phyloP scores from a whole-genome alignment of 2,888 invertebrate species.

The Cephus pulcher region DNA sequence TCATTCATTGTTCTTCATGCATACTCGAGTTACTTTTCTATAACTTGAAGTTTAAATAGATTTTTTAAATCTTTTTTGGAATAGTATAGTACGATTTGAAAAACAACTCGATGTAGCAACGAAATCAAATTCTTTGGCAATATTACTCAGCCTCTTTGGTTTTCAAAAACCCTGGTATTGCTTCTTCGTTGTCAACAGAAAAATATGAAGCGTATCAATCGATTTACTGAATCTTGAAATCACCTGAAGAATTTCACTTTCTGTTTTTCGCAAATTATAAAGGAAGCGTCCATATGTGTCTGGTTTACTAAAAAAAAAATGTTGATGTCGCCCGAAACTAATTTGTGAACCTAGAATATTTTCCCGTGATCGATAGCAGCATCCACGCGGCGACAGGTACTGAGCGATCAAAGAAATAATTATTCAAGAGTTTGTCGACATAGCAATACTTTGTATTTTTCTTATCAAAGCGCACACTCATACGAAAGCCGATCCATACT shows the following conservation, averaged over 20 bases:
- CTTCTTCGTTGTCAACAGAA: slow-evolving; percentile 23
- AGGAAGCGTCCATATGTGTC: slow-evolving; percentile 23
- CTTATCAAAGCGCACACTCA: not conserved
- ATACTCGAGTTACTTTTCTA: slow-evolving; percentile 34
- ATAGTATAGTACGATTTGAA: slow-evolving; percentile 37
- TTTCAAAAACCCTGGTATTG: slow-evolving; percentile 36
- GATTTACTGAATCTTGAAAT: not conserved
- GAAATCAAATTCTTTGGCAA: slow-evolving; percentile 63
- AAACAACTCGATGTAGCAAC: slow-evolving; percentile 35
- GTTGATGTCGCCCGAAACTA: not conserved
- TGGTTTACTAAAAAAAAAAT: not conserved
- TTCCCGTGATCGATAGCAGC: not conserved
- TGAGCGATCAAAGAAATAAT: not conserved
- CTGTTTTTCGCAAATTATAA: not conserved
- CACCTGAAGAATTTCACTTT: not conserved
- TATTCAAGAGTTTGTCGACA: not conserved
- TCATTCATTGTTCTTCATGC: slow-evolving; percentile 40
- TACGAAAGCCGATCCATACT: not conserved
- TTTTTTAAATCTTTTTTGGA: slow-evolving; percentile 43
- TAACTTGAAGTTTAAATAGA: slow-evolving; percentile 39
- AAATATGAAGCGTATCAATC: slow-evolving; percentile 7
- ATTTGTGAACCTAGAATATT: not conserved
- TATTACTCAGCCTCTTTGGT: slow-evolving; percentile 65
- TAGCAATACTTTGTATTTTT: not conserved
- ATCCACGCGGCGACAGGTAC: not conserved